phyloP scores from a whole-genome alignment of 1,140 invertebrate species.

The Caenorhabditis inopinata region DNA sequence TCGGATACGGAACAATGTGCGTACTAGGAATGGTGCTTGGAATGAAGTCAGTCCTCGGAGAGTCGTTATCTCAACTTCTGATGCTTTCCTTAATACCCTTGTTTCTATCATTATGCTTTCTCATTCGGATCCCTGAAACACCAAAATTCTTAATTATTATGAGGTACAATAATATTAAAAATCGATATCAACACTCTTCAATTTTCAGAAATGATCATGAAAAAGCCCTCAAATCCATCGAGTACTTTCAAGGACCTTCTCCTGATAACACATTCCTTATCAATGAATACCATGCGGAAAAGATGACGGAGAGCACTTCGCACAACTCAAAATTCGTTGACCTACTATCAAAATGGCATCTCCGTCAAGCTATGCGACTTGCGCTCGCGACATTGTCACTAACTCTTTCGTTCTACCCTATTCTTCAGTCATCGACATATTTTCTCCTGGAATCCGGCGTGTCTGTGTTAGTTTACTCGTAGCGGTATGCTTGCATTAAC shows the following conservation, averaged over 20 bases:
- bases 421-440: conserved; percentile 57
- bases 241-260: conserved; percentile 54
- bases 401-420: conserved; percentile 58
- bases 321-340: conserved; percentile 42
- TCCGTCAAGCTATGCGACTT: conserved; percentile 54
- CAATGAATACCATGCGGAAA: conserved; percentile 50
- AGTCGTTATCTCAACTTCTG: conserved; percentile 51
- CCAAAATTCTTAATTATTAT: conserved; percentile 57
- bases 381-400: conserved; percentile 52
- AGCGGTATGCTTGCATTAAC: too few relatives aligned
- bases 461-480: conserved; percentile 28
- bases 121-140: conserved; percentile 58
- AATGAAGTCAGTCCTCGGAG: conserved; percentile 54
- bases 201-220: conserved; percentile 48
- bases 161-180: conserved; percentile 17
- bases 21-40: conserved; percentile 55
- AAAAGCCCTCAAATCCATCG: conserved; percentile 51
- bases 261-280: conserved; percentile 54
- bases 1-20: conserved; percentile 58
- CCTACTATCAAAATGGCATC: conserved; percentile 54
- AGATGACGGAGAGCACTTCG: neutral
- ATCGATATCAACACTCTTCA: neutral
- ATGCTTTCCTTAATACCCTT: conserved; percentile 52
- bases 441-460: conserved; percentile 52
- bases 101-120: conserved; percentile 50